Conservation (phyloP, 2,888 invertebrate genomes). For the Strigamia maritima region DNA sequence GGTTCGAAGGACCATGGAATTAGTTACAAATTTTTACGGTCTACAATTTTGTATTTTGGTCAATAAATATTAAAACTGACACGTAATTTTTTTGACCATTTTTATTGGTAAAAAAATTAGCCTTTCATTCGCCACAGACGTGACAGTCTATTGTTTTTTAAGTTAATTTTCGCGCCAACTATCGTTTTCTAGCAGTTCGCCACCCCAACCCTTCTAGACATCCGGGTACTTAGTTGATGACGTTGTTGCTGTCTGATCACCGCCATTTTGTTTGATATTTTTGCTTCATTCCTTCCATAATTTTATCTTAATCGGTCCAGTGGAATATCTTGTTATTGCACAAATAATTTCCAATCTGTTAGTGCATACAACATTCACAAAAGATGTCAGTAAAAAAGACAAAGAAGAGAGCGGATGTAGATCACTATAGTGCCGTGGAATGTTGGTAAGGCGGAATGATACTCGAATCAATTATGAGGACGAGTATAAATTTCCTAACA, state of each 20-base stretch:
- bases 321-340: background rate
- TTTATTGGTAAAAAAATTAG: background rate
- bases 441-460: conserved; percentile 32
- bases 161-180: background rate
- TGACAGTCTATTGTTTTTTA: background rate
- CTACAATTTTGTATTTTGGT: background rate
- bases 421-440: conserved; percentile 31
- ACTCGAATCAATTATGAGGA: conserved; percentile 32
- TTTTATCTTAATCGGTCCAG: background rate
- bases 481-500: conserved; percentile 25
- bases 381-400: background rate
- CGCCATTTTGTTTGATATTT: conserved; percentile 37
- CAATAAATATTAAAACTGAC: background rate
- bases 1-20: too few relatives aligned
- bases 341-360: background rate
- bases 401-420: conserved; percentile 26
- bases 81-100: too few relatives aligned
- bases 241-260: conserved; percentile 36
- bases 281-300: conserved; percentile 17
- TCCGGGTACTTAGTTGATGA: conserved; percentile 25
- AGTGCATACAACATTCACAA: background rate
- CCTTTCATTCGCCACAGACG: background rate
- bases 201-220: background rate
- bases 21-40: too few relatives aligned
- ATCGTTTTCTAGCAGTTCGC: background rate